Base-by-base conservation (phyloP, 2,797 vertebrate genomes). In the Channa striata region DNA sequence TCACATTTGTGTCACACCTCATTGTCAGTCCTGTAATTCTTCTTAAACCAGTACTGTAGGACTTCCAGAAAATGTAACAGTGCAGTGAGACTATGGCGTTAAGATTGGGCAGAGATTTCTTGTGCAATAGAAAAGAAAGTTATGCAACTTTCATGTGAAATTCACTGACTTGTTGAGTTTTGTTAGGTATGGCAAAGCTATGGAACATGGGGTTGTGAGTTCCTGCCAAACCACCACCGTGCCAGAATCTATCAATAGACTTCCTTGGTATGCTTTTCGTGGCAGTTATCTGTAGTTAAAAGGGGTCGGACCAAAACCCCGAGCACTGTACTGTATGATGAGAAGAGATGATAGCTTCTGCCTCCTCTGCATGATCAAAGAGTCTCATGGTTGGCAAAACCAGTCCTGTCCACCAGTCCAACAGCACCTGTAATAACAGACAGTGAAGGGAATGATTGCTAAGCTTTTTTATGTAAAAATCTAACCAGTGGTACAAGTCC, bases 311-410 rank as follows among this genome's bases (percentile, higher is more conserved):
- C 60, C 49, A 42, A 70, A 73, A 50, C 52, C 40, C 21, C n/a
- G 71, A 69, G 69, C 44, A 10, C 20, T 20, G 80, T 59, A 57
- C 74, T 21, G 80, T 59, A 57, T 76, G 83, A 84, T 77, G 80
- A 84, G 72, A 82, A 87, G 75, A 73, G 78, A 82, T 86, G 83
- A 77, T 67, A 57, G 72, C 64, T 65, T 79, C 80, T 69, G 67
- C 75, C 68, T 76, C 64, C 73, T 59, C 51, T 53, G 33, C 6
- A 6, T 83, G 87, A 91, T 93, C 90, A 93, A 92, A 93, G 92
- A 63, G 63, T 0, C 54, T 83, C 68, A 69, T 11, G 17, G 8
- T 2, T n/a, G 25, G 25, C 56, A 60, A 8, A 14, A 60, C 6
- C 8, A 46, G 6, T 51, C 11, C 12, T 46, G n/a, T 20, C 42